These are phyloP conservation scores for Troides helena DNA, from an alignment of 2,888 invertebrate genomes.

Conservation along the genomic window DNA sequence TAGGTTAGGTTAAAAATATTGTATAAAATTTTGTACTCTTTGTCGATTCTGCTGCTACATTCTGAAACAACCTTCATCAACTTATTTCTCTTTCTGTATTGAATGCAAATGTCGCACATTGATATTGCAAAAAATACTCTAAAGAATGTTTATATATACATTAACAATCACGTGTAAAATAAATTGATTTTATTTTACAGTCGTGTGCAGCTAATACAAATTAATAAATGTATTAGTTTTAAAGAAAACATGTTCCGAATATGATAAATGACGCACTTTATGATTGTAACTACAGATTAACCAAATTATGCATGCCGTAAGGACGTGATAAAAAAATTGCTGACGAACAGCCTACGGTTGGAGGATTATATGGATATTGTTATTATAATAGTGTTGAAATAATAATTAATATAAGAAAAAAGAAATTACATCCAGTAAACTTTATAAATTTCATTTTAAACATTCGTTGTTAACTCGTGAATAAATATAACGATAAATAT, in stretches of 20 bases:
- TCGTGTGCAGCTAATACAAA: background rate
- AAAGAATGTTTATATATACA: background rate
- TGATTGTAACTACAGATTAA: constrained; percentile 15
- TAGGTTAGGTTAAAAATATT: too few species aligned
- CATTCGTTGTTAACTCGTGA: too few species aligned
- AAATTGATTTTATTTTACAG: background rate
- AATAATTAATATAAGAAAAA: background rate
- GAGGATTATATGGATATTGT: background rate
- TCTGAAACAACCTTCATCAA: too few species aligned
- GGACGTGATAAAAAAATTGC: constrained; percentile 10
- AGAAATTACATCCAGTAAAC: too few species aligned
- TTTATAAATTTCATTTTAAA: too few species aligned
- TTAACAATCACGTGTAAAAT: background rate
- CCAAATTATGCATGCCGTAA: constrained; percentile 18
- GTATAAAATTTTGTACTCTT: too few species aligned
- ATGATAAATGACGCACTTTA: constrained; percentile 21
- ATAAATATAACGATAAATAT: too few species aligned
- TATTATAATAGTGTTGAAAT: background rate
- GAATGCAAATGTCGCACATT: background rate
- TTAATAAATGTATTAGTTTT: background rate
- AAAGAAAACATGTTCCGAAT: background rate
- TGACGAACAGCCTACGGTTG: background rate
- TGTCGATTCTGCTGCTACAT: too few species aligned
- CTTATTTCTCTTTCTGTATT: too few species aligned
- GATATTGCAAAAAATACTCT: background rate